These are phyloP conservation scores for Tinamus major DNA, from an alignment of 2,797 vertebrate species.

Conservation along the genomic window DNA sequence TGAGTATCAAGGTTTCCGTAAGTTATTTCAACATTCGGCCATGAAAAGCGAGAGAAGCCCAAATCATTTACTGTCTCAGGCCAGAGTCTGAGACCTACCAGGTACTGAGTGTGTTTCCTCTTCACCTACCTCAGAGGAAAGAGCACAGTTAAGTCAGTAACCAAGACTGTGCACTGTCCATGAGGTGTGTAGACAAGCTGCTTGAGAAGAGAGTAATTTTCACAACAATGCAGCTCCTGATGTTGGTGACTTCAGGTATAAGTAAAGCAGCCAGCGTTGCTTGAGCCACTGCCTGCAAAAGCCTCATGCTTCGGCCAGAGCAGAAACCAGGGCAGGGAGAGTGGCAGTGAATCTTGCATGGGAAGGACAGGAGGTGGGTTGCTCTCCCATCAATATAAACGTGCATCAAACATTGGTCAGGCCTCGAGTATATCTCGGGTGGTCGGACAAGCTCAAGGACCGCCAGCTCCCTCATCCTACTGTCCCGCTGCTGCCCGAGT, in stretches of 20 bases:
- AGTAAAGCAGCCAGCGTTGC: background rate
- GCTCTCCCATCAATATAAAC: background rate
- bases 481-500: background rate
- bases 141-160: background rate
- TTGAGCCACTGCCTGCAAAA: rapidly evolving
- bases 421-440: background rate
- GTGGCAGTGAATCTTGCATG: rapidly evolving
- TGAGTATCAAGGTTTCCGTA: background rate
- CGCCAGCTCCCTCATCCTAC: background rate
- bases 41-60: background rate
- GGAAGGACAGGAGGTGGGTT: background rate
- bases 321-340: background rate
- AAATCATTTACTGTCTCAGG: rapidly evolving
- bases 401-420: background rate
- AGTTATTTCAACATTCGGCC: background rate
- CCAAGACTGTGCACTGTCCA: rapidly evolving
- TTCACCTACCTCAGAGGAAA: background rate
- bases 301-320: background rate
- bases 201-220: background rate
- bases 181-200: background rate
- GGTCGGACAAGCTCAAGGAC: background rate
- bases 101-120: background rate
- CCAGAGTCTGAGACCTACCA: rapidly evolving
- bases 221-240: background rate
- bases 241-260: background rate